Base-by-base conservation (phyloP, 2,888 invertebrate species). In the Polymixis flavicincta region DNA sequence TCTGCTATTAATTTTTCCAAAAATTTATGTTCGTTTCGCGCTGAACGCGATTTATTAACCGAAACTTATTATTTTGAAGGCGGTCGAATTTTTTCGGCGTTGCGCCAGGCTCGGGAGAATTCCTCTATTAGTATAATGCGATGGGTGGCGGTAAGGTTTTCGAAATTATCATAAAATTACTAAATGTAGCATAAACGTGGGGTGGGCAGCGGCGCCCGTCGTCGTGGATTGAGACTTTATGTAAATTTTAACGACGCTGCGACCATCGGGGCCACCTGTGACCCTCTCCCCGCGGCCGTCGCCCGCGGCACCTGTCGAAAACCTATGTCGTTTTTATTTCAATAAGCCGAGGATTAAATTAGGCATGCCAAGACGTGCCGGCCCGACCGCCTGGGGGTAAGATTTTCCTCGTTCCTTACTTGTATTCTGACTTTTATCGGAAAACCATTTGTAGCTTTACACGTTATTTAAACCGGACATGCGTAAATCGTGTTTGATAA, bases 161-260 rank as follows among this genome's bases (percentile, higher is more conserved):
- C 94, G 93, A 95, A 96, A 96, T 96, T 96, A 96, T 96, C 96
- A 96, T 96, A 96, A 96, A 96, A 96, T 96, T 96, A 96, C 96
- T 96, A 96, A 96, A 96, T 96, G 96, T 96, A 96, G 96, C 96
- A 96, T 96, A 94, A 96, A 95, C 94, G 95, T 94, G 94, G 96
- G 96, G 96, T 93, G 95, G 96, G 93, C 95, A 94, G 94, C 92
- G 92, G 90, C 91, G 93, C 93, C 91, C 93, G 94, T 89, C 94
- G 94, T 91, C 92, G 95, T 94, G 96, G 96, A 96, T 96, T 96
- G 96, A 96, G 96, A 96, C 96, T 96, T 96, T 96, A 96, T 96
- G 96, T 96, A 96, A 96, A 96, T 96, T 96, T 96, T 96, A 96
- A 96, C 96, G 96, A 96, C 95, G 95, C 95, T 93, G 96, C 96